Evolutionary conservation across 2,797 vertebrate species (phyloP), one percentile per base, ranked within the genome.

Genomic region (Gobionotothen gibberifrons): DNA sequence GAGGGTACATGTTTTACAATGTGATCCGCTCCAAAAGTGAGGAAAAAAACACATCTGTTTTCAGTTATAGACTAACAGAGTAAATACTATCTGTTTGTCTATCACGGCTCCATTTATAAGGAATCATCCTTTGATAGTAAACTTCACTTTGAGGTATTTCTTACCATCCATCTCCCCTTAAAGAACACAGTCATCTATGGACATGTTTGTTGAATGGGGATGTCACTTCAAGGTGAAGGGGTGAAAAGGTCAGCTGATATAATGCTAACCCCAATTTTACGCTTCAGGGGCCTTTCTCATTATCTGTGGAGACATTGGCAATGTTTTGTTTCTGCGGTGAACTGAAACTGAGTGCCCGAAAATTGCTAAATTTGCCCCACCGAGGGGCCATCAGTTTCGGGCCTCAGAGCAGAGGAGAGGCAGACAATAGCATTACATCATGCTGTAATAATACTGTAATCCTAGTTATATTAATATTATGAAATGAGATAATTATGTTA

Each of bases 191-290:
- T 65, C 39, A 22, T 69, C 71, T 73, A 81, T 73, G 70, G 74
- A 44, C 63, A 70, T 85, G 71, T 83, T 83, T 83, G 71, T 63
- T 62, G 36, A 17, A 62, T 14, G 49, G 22, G 1, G 9, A 55
- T 52, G 77, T 65, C 56, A 72, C 12, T 1, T 21, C n/a, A 51
- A 64, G 67, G 74, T 55, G 51, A 79, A 29, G 46, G 65, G 82
- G 78, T 76, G 46, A 77, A 61, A 46, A 65, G 85, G 61, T 74
- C 69, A 52, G 52, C 74, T 76, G 74, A 83, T 78, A 57, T 54
- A 74, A 36, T 19, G 8, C 72, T 59, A 64, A 59, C 52, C 58
- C 52, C 8, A 6, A 48, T 53, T 54, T 68, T 26, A 69, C 63
- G 48, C 58, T 8, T 52, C 21, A 0, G 63, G 26, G 26, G 60